Conservation (phyloP, 2,797 vertebrate genomes). For the Prionace glauca region DNA sequence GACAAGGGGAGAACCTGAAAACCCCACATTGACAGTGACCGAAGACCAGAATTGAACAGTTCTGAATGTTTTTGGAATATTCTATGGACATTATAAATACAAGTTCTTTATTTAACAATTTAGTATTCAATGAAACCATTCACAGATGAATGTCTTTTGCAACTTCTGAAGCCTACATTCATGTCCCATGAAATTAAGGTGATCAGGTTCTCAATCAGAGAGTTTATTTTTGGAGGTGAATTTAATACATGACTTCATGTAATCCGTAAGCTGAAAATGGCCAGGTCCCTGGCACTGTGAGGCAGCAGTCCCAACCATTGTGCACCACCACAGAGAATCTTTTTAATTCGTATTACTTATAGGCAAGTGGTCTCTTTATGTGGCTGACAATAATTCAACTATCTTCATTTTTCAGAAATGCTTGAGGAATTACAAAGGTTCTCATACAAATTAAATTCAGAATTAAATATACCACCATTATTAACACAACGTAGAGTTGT, state of each 20-base stretch:
- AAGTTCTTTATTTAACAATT: not conserved
- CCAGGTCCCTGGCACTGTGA: no score
- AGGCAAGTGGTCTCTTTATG: not conserved
- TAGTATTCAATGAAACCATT: not conserved
- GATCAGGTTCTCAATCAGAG: not conserved
- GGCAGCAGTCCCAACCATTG: no score
- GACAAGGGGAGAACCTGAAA: no score
- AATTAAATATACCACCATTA: no score
- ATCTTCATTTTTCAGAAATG: not conserved
- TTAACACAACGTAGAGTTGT: no score
- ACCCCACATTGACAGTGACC: no score
- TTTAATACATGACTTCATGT: not conserved
- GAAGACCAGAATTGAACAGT: no score
- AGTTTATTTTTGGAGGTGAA: not conserved
- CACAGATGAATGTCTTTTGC: not conserved
- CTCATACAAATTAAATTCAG: conserved; percentile 1
- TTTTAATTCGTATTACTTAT: not conserved
- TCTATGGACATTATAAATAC: not conserved
- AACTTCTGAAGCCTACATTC: not conserved
- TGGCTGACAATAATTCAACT: not conserved
- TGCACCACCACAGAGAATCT: not conserved
- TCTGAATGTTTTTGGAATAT: not conserved
- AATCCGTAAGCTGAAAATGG: no score
- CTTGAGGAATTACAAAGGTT: not conserved
- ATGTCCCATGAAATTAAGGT: not conserved